Evolutionary conservation across 1,140 invertebrate species (phyloP), one percentile per base, ranked within the genome.

Genomic region (Hylaeus volcanicus): DNA sequence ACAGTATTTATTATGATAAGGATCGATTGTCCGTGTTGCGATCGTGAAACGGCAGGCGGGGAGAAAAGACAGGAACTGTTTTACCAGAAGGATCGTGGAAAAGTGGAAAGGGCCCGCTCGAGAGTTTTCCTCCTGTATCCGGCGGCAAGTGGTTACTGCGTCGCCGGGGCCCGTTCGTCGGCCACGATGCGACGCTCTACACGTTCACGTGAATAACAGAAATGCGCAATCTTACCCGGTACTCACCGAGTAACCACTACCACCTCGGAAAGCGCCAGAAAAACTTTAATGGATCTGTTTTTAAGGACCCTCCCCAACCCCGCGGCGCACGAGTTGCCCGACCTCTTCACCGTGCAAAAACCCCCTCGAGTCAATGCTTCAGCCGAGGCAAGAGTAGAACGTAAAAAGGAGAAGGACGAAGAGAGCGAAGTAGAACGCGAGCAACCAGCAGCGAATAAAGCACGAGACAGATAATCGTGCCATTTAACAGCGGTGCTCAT

Each of bases 221-320:
- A 85, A 85, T 79, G 87, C 79, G 68, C 88, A 87, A 88, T 87
- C 76, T 82, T 76, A 71, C 81, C 73, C 56, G 76, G 41, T 74
- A 75, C 77, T 64, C 48, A 14, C 41, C 73, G 76, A 81, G 84
- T 70, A 87, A 79, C 83, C 75, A 87, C 80, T 73, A 80, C 82
- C 81, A 83, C 75, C 83, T 79, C 72, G 80, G 84, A 87, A 89
- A 85, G 82, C 84, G 74, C 69, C 88, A 79, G 84, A 88, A 88
- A 89, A 90, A 90, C 89, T 89, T 90, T 90, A 91, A 90, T 90
- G 89, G 89, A 89, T 89, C 86, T 83, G 86, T 89, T 88, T 90
- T 90, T 89, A 91, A 90, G 86, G 86, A 83, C 83, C 69, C 73
- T 43, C 58, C 69, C 72, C 74, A 48, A 43, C 45, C 76, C 83